Percentiles rank a stretch among this genome's conserved stretches.
Evolutionary conservation across 2,797 vertebrate species (phyloP).

Genomic region (Peromyscus eremicus): DNA sequence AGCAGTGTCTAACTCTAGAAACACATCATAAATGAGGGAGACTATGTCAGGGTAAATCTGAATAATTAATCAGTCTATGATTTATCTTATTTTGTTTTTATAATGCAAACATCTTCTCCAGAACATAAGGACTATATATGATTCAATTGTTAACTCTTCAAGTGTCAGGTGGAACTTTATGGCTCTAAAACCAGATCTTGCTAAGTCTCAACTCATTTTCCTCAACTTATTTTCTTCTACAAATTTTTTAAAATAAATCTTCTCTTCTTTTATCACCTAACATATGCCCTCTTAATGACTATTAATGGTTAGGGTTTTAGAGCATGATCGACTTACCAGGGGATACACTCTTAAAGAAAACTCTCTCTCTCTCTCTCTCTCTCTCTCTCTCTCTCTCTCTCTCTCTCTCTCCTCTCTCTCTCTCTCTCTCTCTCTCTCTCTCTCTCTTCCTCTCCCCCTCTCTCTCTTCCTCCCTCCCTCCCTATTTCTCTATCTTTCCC

Average conservation of each 20-base stretch:
- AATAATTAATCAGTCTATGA: background rate
- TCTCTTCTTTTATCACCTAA: background rate
- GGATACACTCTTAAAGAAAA: background rate
- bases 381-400: no score
- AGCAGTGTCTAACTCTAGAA: background rate
- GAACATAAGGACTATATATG: background rate
- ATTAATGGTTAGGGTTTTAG: background rate
- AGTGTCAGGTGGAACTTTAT: background rate
- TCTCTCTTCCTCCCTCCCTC: no score
- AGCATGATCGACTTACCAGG: background rate
- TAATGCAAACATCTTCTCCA: background rate
- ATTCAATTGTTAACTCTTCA: background rate
- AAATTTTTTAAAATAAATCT: background rate
- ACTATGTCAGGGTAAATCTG: background rate
- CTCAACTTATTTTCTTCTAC: background rate
- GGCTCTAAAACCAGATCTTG: background rate
- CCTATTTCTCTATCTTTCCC: rapidly evolving
- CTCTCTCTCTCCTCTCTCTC: no score
- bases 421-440: background rate
- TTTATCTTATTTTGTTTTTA: background rate
- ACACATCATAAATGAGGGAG: background rate
- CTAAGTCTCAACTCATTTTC: background rate
- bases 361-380: background rate
- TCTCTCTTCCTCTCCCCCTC: no score
- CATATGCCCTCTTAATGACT: background rate